Percentiles rank a stretch among this genome's conserved stretches.
Evolutionary conservation across 2,113 vertebrate species (phyloP).

Genomic region (Coracopsis vasa): DNA sequence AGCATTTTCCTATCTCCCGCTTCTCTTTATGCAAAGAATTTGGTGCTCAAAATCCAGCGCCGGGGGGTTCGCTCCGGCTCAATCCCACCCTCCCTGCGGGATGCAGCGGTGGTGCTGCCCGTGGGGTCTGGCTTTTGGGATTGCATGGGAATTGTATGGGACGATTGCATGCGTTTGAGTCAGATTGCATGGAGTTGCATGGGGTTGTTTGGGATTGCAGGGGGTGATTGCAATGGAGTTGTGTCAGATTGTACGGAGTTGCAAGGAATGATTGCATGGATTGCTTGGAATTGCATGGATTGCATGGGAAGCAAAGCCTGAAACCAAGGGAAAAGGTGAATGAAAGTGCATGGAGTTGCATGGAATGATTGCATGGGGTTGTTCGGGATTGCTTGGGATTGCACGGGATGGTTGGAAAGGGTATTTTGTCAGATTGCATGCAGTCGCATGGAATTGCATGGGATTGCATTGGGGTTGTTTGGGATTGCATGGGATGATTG

Average conservation of each 20-base stretch:
- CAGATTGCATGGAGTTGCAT: neutral
- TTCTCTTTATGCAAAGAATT: slow-evolving; percentile 21
- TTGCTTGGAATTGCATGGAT: neutral
- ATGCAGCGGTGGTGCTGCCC: rapidly evolving
- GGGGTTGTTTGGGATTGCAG: neutral
- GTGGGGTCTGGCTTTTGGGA: neutral
- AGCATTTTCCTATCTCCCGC: slow-evolving; percentile 4
- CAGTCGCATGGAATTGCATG: too few species aligned
- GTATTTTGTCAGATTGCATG: neutral
- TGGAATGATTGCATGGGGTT: neutral
- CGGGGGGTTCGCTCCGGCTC: neutral
- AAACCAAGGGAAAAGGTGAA: neutral
- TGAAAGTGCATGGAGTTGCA: neutral
- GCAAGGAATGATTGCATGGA: too few species aligned
- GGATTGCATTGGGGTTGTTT: neutral
- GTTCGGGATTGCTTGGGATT: neutral
- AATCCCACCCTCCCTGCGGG: neutral
- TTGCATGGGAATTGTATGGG: neutral
- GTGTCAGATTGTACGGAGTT: neutral
- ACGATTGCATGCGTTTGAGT: neutral
- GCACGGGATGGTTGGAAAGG: neutral
- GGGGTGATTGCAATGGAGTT: neutral
- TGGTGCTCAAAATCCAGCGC: neutral
- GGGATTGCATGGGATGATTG: too few species aligned
- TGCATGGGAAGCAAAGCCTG: neutral